Conservation (phyloP, 2,113 vertebrate species). For the Oenanthe melanoleuca region DNA sequence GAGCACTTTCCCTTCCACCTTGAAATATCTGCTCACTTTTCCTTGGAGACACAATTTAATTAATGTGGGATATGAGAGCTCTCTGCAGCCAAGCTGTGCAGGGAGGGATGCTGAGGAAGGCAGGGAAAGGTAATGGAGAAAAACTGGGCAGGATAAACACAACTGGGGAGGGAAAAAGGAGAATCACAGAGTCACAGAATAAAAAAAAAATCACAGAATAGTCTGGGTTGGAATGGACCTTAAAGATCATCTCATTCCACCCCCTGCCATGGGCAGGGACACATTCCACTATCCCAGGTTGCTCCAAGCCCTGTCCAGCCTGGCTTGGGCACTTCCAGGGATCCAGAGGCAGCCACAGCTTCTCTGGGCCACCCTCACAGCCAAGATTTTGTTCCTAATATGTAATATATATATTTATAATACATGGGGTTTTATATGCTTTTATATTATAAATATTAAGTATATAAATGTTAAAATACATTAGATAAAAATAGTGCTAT, state of each 20-base stretch:
- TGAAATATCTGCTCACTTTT: background rate
- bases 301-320: fast-evolving
- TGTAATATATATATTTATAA: background rate
- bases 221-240: background rate
- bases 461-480: background rate
- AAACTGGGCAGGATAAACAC: background rate
- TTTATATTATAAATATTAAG: background rate
- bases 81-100: background rate
- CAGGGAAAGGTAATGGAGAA: background rate
- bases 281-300: background rate
- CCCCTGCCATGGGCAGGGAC: background rate
- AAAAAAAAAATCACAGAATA: background rate
- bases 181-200: background rate
- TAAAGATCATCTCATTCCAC: background rate
- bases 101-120: background rate
- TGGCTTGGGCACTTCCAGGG: background rate
- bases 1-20: background rate
- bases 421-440: fast-evolving
- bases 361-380: background rate
- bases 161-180: background rate
- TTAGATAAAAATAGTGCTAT: background rate
- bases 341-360: background rate
- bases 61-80: fast-evolving
- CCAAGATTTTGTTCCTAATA: background rate
- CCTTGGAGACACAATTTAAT: background rate